These are phyloP conservation scores for Rhynchopsitta pachyrhyncha DNA, from an alignment of 2,113 vertebrate genomes.

Conservation along the genomic window DNA sequence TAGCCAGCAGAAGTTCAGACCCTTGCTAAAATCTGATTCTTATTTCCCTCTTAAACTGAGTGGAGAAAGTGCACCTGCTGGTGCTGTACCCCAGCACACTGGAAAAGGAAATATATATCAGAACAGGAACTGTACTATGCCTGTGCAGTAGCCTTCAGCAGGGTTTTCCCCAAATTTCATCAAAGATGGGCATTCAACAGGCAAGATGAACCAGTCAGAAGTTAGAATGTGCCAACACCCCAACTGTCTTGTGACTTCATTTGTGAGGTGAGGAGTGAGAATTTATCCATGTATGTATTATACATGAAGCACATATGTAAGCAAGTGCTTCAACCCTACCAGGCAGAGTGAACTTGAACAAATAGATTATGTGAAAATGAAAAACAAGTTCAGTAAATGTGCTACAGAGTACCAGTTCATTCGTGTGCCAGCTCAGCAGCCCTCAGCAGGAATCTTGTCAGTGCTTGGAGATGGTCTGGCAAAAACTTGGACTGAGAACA, in stretches of 20 bases:
- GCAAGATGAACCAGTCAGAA: background rate
- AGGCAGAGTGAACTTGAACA: background rate
- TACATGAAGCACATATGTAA: background rate
- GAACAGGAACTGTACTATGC: background rate
- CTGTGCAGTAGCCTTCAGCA: background rate
- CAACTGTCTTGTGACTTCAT: background rate
- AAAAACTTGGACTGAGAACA: background rate
- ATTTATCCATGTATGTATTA: background rate
- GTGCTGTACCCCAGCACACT: background rate
- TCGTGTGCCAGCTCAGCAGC: background rate
- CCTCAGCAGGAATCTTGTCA: background rate
- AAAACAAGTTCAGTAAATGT: background rate
- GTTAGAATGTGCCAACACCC: background rate
- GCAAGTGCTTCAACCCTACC: background rate
- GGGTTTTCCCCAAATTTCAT: background rate
- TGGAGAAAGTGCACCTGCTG: background rate
- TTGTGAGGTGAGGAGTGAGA: background rate
- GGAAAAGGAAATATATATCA: background rate
- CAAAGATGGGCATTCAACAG: background rate
- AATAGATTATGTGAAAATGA: background rate
- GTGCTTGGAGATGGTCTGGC: background rate
- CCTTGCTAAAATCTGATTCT: background rate
- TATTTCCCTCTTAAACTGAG: background rate
- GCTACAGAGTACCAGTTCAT: background rate
- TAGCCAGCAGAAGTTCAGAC: background rate